Evolutionary conservation across 2,888 invertebrate genomes (phyloP), one percentile per base, ranked within the genome.

Genomic region (Drosophila vallismaia): DNA sequence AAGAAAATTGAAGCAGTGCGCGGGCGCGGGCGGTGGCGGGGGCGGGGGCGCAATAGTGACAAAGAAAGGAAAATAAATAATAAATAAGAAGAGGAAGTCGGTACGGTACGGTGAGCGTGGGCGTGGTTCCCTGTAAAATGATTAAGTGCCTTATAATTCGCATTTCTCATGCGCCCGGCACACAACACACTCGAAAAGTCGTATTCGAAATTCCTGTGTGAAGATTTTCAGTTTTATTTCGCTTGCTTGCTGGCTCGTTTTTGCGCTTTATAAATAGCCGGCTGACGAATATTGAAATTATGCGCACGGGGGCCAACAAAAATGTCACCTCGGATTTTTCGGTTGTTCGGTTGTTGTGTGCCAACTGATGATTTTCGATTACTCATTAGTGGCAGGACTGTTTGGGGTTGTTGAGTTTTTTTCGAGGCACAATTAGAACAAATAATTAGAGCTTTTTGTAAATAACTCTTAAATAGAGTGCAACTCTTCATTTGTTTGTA

Each of bases 251-350:
- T 36, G 10, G 48, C 48, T 64, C 52, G 46, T 31, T 71, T 79
- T 77, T 64, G 77, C 75, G 77, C 63, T 78, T 86, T 88, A 86
- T 71, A 88, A 85, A 85, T 85, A 88, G 79, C 87, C 52, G 45
- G 87, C 87, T 85, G 84, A 85, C 84, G 84, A 88, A 85, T 85
- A 85, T 86, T 88, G 82, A 88, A 85, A 85, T 85, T 88, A 88
- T 85, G 88, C 62, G 54, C 50, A 54, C 63, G 71, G 86, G 77
- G 88, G 87, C 86, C 83, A 74, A 79, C 77, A 83, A 83, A 83
- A 87, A 83, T 82, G 82, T 82, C 82, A 86, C 86, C 88, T 79
- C 86, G 86, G 73, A 75, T 79, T 79, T 55, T 54, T 45, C 10
- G 42, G 54, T 52, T 36, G 28, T 67, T 33, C 14, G 1, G 14